phyloP scores from a whole-genome alignment of 2,888 invertebrate species.

The Acleris holmiana region DNA sequence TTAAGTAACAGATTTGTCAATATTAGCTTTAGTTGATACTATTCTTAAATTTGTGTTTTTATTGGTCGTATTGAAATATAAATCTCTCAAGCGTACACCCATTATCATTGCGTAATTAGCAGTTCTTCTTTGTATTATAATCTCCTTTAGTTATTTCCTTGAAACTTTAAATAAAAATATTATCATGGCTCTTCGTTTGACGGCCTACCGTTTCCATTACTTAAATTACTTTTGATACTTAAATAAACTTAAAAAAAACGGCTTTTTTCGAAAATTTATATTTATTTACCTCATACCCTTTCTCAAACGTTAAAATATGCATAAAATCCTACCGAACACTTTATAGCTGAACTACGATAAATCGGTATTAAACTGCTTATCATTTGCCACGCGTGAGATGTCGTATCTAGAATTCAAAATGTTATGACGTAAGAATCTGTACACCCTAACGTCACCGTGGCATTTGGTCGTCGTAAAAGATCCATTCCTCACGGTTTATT shows the following conservation, averaged over 20 bases:
- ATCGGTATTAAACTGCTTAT: slow-evolving; percentile 55
- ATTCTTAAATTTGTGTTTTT: not conserved
- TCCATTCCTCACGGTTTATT: slow-evolving; percentile 80
- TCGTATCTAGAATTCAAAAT: slow-evolving; percentile 77
- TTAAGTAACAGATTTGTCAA: slow-evolving; percentile 34
- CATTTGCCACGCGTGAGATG: slow-evolving; percentile 59
- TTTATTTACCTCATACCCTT: not conserved
- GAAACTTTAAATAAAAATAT: too few species aligned
- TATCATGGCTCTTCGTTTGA: too few species aligned
- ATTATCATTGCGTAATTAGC: too few species aligned
- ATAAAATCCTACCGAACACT: slow-evolving; percentile 53
- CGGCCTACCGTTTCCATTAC: too few species aligned
- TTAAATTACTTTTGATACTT: too few species aligned
- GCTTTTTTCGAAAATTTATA: too few species aligned
- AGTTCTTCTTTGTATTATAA: too few species aligned
- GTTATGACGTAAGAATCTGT: slow-evolving; percentile 78
- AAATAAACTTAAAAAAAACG: too few species aligned
- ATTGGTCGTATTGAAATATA: too few species aligned
- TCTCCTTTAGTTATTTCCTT: too few species aligned
- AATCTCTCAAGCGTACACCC: too few species aligned
- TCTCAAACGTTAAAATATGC: slow-evolving; percentile 39
- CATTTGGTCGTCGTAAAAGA: slow-evolving; percentile 72
- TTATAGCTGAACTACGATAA: slow-evolving; percentile 59
- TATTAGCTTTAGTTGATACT: slow-evolving; percentile 13
- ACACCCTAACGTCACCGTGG: slow-evolving; percentile 53